These are phyloP conservation scores for Myzus persicae DNA, from an alignment of 1,140 invertebrate genomes.

Conservation along the genomic window DNA sequence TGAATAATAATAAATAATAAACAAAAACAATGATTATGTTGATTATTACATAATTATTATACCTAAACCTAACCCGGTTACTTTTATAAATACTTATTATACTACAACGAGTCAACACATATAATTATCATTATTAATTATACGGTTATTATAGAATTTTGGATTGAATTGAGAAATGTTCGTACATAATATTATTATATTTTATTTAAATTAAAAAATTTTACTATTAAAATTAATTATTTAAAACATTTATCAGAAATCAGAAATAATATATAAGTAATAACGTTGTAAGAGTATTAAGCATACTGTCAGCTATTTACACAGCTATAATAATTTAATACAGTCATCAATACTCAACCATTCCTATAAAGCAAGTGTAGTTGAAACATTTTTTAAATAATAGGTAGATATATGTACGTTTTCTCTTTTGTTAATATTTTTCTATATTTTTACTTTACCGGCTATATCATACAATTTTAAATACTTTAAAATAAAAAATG, in stretches of 20 bases:
- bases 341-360: too few species aligned
- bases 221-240: not conserved
- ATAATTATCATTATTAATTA: not conserved
- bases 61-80: not conserved
- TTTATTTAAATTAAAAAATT: not conserved
- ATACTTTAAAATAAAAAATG: too few species aligned
- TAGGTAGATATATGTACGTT: too few species aligned
- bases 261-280: not conserved
- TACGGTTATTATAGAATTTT: not conserved
- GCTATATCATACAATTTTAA: too few species aligned
- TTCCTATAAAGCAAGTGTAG: too few species aligned
- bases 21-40: not conserved
- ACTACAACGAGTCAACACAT: not conserved
- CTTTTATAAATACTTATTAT: not conserved
- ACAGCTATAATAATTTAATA: too few species aligned
- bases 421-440: too few species aligned
- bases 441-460: too few species aligned
- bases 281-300: not conserved
- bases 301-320: too few species aligned
- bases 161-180: not conserved
- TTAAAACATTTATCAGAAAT: not conserved
- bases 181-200: not conserved
- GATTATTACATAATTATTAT: not conserved
- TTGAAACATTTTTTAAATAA: too few species aligned
- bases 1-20: slow-evolving; percentile 6